Evolutionary conservation across 2,888 invertebrate species (phyloP), one percentile per base, ranked within the genome.

Genomic region (Chrysolina oricalcia): DNA sequence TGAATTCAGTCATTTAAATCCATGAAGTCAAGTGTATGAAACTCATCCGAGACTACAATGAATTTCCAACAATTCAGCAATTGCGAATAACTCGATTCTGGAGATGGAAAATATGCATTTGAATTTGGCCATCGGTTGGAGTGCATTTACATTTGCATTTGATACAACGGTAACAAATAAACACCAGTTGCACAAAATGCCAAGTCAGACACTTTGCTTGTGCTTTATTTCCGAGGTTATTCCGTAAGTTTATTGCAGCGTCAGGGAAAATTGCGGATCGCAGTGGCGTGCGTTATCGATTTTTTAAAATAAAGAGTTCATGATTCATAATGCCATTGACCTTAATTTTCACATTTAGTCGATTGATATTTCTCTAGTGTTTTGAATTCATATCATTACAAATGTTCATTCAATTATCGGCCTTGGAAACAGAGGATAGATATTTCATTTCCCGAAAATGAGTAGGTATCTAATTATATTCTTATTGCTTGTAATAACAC

Each of bases 121-220:
- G 59, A 59, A 59, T 59, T 35, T 15, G 35, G 59, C 27, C n/a
- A 59, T 59, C 59, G 27, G 59, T 35, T 59, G 27, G 46, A 66
- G 66, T 66, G 66, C 46, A 66, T 77, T 80, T 77, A 69, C 77
- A 74, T 77, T 78, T 59, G 75, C 59, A 68, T 68, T 78, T 53
- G 68, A 69, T 74, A 73, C 75, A 78, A 73, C 65, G 76, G 73
- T 79, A 81, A 79, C 81, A 80, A 83, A 82, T 81, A 83, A 83
- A 84, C 84, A 84, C 84, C 82, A 84, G 84, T 84, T 84, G 84
- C 83, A 81, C 82, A 82, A 83, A 83, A 81, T 83, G 84, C 83
- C 81, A 72, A 80, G 83, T 84, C 83, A 83, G 84, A 76, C 73
- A 81, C 78, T 81, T 73, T 74, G 78, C 79, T 78, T 81, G 77